A percentile compares a stretch with the other conserved stretches of the same genome.
phyloP scores from a whole-genome alignment of 2,113 vertebrate genomes.

The Choloepus hoffmanni region DNA sequence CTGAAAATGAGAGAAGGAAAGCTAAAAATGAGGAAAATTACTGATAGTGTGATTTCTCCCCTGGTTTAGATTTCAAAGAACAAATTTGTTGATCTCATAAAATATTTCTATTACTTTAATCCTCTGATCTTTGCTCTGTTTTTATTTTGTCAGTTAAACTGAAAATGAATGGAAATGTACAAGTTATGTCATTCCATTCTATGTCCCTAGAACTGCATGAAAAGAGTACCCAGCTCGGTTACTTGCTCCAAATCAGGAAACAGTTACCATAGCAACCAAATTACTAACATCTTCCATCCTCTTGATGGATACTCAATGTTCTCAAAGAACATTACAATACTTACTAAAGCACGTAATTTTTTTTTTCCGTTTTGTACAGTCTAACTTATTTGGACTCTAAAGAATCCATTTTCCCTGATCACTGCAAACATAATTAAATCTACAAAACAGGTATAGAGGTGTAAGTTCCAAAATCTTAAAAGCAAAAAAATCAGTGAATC shows the following conservation, averaged over 20 bases:
- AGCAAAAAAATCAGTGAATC: not conserved
- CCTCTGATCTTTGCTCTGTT: conserved; percentile 2
- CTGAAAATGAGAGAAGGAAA: conserved; percentile 15
- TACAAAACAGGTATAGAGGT: not conserved
- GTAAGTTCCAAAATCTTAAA: not conserved
- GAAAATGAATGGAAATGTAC: conserved; percentile 20
- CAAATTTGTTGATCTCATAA: not conserved
- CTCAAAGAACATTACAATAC: not conserved
- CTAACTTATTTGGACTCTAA: conserved; percentile 8
- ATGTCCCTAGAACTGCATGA: not conserved
- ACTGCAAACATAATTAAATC: conserved; percentile 16
- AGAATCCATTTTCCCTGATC: conserved; percentile 28
- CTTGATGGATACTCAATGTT: not conserved
- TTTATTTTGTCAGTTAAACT: conserved; percentile 38
- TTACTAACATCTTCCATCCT: not conserved
- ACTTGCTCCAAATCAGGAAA: conserved; percentile 34
- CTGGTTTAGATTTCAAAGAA: conserved; percentile 42
- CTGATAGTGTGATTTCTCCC: conserved; percentile 24
- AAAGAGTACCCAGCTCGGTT: not conserved
- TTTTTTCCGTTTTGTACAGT: not conserved
- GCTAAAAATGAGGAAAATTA: conserved; percentile 50
- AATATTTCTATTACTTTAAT: conserved; percentile 53
- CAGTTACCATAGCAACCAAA: conserved; percentile 13
- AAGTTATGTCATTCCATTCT: not conserved
- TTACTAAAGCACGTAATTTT: not conserved